phyloP scores from a whole-genome alignment of 30 jellyfish, hydroid and myxozoan species.

The Chrysaora quinquecirrha region DNA sequence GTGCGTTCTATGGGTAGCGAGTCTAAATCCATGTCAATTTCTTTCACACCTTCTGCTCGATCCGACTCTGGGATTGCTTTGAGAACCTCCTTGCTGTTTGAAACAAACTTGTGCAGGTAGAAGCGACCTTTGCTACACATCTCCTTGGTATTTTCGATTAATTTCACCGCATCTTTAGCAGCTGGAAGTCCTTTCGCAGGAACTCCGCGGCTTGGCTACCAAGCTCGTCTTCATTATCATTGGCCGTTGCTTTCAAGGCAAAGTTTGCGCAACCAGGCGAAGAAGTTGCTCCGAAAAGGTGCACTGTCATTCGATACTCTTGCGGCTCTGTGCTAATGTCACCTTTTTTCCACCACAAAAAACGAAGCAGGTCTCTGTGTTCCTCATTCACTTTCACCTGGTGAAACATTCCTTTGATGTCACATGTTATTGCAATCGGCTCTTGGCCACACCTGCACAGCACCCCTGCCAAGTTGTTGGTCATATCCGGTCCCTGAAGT shows the following conservation, averaged over 20 bases:
- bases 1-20: conserved; percentile 43
- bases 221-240: conserved; percentile 25
- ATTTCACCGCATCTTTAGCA: conserved; percentile 14
- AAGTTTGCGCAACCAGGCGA: conserved; percentile 38
- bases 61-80: conserved; percentile 25
- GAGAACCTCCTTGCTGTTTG: conserved; percentile 23
- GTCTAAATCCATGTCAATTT: conserved; percentile 6
- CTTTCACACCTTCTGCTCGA: conserved; percentile 32
- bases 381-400: conserved; percentile 45
- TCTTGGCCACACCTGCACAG: conserved; percentile 49
- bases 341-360: conserved; percentile 64
- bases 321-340: conserved; percentile 5
- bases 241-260: conserved; percentile 38
- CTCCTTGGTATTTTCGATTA: conserved; percentile 10
- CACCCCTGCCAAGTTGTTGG: conserved; percentile 35
- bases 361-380: conserved; percentile 39
- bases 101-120: conserved; percentile 14
- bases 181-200: conserved; percentile 19
- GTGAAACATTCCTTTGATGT: conserved; percentile 47
- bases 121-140: conserved; percentile 26
- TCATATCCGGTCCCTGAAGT: conserved; percentile 58
- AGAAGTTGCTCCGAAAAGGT: conserved; percentile 54
- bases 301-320: conserved; percentile 41
- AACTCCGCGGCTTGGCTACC: conserved; percentile 26
- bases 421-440: conserved; percentile 29